These are phyloP conservation scores for Papilio protenor DNA, from an alignment of 2,888 invertebrate genomes.

Conservation along the genomic window DNA sequence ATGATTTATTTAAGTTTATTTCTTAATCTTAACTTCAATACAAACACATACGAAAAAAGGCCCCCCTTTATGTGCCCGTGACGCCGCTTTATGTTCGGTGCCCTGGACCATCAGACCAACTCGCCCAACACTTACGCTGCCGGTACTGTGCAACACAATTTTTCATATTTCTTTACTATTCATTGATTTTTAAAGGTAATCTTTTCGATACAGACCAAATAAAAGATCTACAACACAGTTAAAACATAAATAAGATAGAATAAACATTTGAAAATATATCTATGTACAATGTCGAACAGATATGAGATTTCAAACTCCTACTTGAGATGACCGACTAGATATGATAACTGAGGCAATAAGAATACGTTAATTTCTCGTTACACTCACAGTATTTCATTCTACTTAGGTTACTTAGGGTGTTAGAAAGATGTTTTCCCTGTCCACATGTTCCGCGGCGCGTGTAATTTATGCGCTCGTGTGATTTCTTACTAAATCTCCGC, in stretches of 20 bases:
- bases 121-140: not conserved
- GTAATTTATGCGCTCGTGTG: slow-evolving; percentile 53
- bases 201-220: not conserved
- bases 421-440: slow-evolving; percentile 53
- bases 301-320: not conserved
- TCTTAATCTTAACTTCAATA: too few species aligned
- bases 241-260: not conserved
- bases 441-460: slow-evolving; percentile 58
- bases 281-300: not conserved
- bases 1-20: too few species aligned
- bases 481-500: slow-evolving; percentile 26
- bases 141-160: too few species aligned
- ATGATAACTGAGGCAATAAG: not conserved
- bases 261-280: not conserved
- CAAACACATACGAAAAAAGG: too few species aligned
- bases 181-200: not conserved
- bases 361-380: too few species aligned
- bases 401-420: not conserved
- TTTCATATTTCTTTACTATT: not conserved
- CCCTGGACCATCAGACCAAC: too few species aligned
- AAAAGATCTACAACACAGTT: not conserved
- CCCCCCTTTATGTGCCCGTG: too few species aligned
- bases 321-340: not conserved
- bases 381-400: not conserved
- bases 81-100: too few species aligned